phyloP scores from a whole-genome alignment of 1,140 invertebrate genomes.

The Sycobia sp. region DNA sequence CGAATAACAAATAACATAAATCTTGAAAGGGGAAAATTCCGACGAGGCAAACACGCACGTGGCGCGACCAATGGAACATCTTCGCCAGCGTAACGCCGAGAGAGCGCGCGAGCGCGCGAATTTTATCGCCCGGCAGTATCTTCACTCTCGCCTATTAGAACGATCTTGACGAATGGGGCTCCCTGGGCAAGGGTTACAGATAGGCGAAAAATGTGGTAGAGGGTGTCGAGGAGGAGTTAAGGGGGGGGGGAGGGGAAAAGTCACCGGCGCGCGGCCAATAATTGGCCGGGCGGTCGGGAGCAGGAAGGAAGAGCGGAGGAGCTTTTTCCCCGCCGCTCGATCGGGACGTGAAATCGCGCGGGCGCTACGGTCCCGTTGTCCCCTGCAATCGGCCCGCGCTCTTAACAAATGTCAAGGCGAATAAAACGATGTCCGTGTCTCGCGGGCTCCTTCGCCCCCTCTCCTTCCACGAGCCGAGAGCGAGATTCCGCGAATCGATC shows the following conservation, averaged over 20 bases:
- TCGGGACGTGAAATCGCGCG: not conserved
- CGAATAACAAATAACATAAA: too few relatives aligned
- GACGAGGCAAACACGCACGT: too few relatives aligned
- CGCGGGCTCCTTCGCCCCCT: too few relatives aligned
- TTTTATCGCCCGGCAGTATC: slow-evolving; percentile 13
- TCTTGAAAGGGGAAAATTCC: not conserved
- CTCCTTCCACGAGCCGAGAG: too few relatives aligned
- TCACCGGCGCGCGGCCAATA: not conserved
- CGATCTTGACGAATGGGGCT: slow-evolving; percentile 31
- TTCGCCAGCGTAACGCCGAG: too few relatives aligned
- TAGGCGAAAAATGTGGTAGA: too few relatives aligned
- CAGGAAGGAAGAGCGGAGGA: not conserved
- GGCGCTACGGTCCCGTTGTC: not conserved
- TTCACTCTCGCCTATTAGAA: slow-evolving; percentile 33
- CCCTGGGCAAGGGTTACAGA: not conserved
- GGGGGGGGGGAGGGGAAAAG: too few relatives aligned
- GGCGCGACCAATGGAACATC: too few relatives aligned
- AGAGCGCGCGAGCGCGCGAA: not conserved
- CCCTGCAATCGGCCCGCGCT: not conserved
- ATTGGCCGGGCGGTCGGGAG: not conserved
- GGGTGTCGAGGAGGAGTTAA: too few relatives aligned
- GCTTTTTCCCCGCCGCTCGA: not conserved
- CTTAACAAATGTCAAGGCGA: slow-evolving; percentile 11
- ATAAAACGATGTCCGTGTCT: too few relatives aligned
- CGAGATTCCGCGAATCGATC: too few relatives aligned